A percentile compares a stretch with the other conserved stretches of the same genome.
Conservation (phyloP, 2,888 invertebrate species). For the Andrena camellia region DNA sequence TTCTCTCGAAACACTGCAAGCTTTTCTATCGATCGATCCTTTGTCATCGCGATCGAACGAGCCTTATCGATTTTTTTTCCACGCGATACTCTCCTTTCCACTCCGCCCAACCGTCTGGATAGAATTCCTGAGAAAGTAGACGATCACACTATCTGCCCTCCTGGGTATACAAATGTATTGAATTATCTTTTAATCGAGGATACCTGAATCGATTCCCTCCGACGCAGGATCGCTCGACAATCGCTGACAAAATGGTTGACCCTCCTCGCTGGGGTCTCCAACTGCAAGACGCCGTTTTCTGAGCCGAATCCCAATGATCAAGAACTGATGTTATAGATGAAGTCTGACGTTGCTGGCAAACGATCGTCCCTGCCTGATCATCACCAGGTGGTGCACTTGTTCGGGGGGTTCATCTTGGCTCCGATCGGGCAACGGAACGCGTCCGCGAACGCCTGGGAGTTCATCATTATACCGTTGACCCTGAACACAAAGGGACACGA, state of each 20-base stretch:
- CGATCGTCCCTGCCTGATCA: constrained; percentile 48
- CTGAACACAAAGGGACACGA: constrained; percentile 70
- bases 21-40: constrained; percentile 55
- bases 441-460: constrained; percentile 85
- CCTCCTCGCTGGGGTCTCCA: constrained; percentile 29
- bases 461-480: constrained; percentile 86
- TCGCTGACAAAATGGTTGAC: constrained; percentile 39
- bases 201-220: constrained; percentile 58
- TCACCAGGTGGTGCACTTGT: constrained; percentile 86
- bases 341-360: constrained; percentile 47
- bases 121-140: constrained; percentile 22
- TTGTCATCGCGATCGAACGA: constrained; percentile 33
- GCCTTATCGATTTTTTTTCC: background rate
- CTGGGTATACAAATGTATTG: background rate
- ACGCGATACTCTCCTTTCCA: background rate
- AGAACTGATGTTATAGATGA: constrained; percentile 51
- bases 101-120: background rate
- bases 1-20: constrained; percentile 74
- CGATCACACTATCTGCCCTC: background rate
- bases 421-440: constrained; percentile 85
- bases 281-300: constrained; percentile 48
- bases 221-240: constrained; percentile 59
- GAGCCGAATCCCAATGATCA: constrained; percentile 67
- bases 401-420: constrained; percentile 85
- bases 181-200: background rate